Evolutionary conservation across 2,797 vertebrate species (phyloP).

Genomic region (Scolopax rusticola): DNA sequence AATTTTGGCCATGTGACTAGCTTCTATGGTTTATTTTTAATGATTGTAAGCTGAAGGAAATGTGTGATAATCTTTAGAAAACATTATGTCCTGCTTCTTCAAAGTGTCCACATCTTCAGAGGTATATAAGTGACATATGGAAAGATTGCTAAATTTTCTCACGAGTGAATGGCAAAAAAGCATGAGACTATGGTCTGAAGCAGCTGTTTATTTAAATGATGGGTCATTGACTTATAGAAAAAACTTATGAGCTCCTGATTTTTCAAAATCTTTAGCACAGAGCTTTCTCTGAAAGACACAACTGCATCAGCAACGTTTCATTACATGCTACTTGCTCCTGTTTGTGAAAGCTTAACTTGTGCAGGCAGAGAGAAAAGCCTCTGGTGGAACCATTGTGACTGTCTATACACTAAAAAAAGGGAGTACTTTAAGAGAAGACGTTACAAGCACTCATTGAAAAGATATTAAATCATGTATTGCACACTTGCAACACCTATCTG

Average conservation of each 20-base stretch:
- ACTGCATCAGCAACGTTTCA: neutral
- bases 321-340: neutral
- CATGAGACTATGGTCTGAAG: neutral
- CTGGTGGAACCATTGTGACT: rapidly evolving
- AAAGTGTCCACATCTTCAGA: neutral
- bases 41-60: neutral
- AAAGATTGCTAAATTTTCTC: neutral
- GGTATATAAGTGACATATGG: neutral
- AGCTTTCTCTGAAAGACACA: neutral
- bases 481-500: neutral
- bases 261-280: neutral
- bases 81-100: neutral
- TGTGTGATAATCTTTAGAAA: neutral
- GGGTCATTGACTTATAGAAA: neutral
- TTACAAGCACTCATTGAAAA: neutral
- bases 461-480: neutral
- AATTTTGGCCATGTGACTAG: neutral
- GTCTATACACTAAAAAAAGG: neutral
- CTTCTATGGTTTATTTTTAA: neutral
- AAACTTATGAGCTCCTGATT: neutral
- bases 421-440: neutral
- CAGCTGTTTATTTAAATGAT: neutral
- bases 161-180: neutral
- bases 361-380: neutral
- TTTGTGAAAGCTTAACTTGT: neutral